Evolutionary conservation across 2,113 vertebrate species (phyloP).

Genomic region (Xenus cinereus): DNA sequence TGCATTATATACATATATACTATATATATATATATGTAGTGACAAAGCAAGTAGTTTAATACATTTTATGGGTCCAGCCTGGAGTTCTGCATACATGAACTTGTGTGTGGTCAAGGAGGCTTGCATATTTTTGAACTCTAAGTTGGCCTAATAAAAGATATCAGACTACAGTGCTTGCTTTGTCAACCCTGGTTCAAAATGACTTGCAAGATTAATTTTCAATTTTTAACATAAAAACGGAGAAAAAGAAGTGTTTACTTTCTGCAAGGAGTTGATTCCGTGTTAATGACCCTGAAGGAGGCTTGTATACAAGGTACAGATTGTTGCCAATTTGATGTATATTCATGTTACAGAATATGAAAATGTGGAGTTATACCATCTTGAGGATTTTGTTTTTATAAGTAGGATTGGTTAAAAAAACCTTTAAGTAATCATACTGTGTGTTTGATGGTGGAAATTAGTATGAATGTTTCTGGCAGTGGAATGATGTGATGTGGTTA

Average conservation of each 20-base stretch:
- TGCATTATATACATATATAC: background rate
- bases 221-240: conserved; percentile 62
- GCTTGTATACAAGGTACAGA: conserved; percentile 45
- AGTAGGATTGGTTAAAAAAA: conserved; percentile 27
- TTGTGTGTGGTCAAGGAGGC: conserved; percentile 49
- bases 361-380: conserved; percentile 43
- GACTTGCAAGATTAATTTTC: conserved; percentile 66
- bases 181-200: conserved; percentile 55
- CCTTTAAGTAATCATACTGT: conserved; percentile 37
- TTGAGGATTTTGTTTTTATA: conserved; percentile 51
- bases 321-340: conserved; percentile 52
- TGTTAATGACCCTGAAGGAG: conserved; percentile 40
- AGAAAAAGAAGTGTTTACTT: conserved; percentile 59
- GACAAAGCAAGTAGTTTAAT: conserved; percentile 49
- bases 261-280: conserved; percentile 38
- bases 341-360: conserved; percentile 8
- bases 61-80: conserved; percentile 21
- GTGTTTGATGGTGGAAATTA: conserved; percentile 62
- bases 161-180: conserved; percentile 62
- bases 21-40: background rate
- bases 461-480: conserved; percentile 45
- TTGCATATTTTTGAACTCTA: conserved; percentile 62
- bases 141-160: conserved; percentile 68
- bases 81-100: conserved; percentile 7
- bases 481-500: conserved; percentile 47